Evolutionary conservation across 2,113 vertebrate genomes (phyloP), one percentile per base, ranked within the genome.

Genomic region (Pachyramphus minor): DNA sequence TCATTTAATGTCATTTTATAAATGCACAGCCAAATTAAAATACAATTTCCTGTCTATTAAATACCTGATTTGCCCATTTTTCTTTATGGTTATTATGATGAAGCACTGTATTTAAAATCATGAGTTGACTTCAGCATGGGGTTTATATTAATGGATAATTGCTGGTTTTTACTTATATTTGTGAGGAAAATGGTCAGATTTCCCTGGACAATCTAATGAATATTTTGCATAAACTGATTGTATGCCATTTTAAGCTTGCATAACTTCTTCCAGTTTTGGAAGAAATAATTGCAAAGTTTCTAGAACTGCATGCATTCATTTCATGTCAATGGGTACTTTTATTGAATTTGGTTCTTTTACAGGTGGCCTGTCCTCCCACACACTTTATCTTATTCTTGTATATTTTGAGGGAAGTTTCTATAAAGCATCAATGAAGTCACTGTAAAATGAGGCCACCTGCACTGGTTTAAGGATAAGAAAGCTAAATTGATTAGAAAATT

Each of bases 11-110:
- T 62, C 37, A 50, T 81, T 94, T 92, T 84, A 63, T 74, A 92
- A 88, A 86, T 76, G 31, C 68, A 67, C 21, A 84, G 35, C 55
- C 82, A 85, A 90, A 94, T 96, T 96, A 86, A 55, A 78, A 68
- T 75, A 69, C 18, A 87, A 35, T 87, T 76, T 27, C n/a, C 5
- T 24, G 53, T 55, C 68, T 69, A 35, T 88, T 84, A 93, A 93
- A 49, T 50, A 67, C 35, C 33, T n/a, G 14, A 41, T 94, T 69
- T 91, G 78, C 50, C 35, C 19, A 22, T 77, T 66, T 74, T 94
- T 94, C 39, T 93, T 79, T 55, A 84, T 37, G 49, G 44, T 91
- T 76, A 84, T 93, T 87, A 81, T 77, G 74, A 42, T 14, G 5
- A 95, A 84, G 68, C 35, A 71, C 18, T 39, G 31, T 55, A 64